These are phyloP conservation scores for Stictonetta naevosa DNA, from an alignment of 2,113 vertebrate species.

Conservation along the genomic window DNA sequence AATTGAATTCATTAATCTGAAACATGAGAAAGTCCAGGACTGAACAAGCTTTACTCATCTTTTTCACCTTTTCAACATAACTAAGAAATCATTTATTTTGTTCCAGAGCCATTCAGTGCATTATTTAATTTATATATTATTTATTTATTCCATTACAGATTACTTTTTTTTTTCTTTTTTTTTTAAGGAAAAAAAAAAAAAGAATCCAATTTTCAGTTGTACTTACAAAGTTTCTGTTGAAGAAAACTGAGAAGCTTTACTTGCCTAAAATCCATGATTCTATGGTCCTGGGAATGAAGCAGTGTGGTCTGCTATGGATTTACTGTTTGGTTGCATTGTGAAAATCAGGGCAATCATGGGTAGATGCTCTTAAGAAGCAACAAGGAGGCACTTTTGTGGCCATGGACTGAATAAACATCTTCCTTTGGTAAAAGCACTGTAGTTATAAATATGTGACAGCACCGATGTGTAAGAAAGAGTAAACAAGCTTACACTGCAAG, in stretches of 20 bases:
- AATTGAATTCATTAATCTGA: neutral
- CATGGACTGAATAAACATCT: neutral
- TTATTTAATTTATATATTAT: neutral
- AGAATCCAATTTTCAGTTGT: neutral
- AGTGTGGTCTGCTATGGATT: neutral
- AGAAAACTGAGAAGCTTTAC: neutral
- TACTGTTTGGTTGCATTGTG: neutral
- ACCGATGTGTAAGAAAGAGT: neutral
- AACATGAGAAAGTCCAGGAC: neutral
- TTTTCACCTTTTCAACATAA: neutral
- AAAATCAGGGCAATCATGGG: neutral
- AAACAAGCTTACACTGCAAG: neutral
- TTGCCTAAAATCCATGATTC: neutral
- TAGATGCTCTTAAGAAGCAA: neutral
- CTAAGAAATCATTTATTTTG: neutral
- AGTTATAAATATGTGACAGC: neutral
- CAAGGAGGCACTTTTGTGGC: neutral
- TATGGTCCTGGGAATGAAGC: neutral
- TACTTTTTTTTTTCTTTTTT: no score
- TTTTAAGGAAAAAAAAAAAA: neutral
- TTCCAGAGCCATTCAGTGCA: neutral
- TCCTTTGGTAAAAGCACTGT: neutral
- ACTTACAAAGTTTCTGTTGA: neutral
- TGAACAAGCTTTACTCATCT: neutral
- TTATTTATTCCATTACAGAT: neutral